Evolutionary conservation across 2,797 vertebrate genomes (phyloP).

Genomic region (Apodemus agrarius): DNA sequence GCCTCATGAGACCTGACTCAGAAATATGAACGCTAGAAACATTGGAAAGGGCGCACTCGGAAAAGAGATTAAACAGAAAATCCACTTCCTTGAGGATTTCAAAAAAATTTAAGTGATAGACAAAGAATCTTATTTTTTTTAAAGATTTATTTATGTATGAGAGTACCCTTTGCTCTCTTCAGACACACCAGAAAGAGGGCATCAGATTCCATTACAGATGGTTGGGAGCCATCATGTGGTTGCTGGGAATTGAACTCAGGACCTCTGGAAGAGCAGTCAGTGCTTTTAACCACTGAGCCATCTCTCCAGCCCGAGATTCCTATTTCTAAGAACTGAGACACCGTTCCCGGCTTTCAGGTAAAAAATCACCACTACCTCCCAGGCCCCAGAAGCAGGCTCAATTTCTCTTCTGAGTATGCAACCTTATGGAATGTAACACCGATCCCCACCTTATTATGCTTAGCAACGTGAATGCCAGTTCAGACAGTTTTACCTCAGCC

Average conservation of each 20-base stretch:
- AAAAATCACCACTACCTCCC: background rate
- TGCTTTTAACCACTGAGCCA: background rate
- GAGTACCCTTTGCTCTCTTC: background rate
- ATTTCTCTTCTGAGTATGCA: conserved; percentile 38
- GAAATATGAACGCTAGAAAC: conserved; percentile 20
- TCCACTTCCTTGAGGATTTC: conserved; percentile 47
- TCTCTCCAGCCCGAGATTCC: background rate
- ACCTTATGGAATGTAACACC: background rate
- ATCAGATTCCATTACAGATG: background rate
- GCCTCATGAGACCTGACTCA: conserved; percentile 9
- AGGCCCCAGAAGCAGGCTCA: background rate
- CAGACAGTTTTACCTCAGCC: background rate
- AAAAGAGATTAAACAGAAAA: conserved; percentile 48
- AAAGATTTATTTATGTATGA: background rate
- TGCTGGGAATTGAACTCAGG: background rate
- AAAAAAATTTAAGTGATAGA: conserved; percentile 8
- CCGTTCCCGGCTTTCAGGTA: background rate
- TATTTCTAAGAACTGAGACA: conserved; percentile 17
- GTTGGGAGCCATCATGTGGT: background rate
- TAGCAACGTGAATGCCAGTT: conserved; percentile 39
- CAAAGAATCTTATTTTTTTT: background rate
- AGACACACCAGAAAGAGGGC: background rate
- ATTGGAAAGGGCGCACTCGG: background rate
- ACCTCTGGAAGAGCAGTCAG: background rate
- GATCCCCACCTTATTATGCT: background rate